Evolutionary conservation across 1,140 invertebrate genomes (phyloP).

Genomic region (Drosophila ogumai): DNA sequence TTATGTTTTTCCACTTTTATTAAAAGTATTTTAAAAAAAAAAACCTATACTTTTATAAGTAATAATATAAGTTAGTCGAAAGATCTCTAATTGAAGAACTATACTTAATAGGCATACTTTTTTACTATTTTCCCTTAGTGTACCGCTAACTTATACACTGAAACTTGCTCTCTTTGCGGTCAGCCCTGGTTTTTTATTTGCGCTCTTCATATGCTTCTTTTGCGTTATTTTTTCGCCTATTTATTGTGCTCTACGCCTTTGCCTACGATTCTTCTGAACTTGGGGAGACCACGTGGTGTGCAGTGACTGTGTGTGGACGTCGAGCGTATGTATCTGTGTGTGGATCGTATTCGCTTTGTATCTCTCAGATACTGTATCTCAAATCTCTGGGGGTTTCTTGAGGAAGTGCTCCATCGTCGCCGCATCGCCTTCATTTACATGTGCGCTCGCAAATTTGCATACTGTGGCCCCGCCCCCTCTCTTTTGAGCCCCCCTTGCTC

Average conservation of each 20-base stretch:
- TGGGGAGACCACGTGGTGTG: slow-evolving; percentile 76
- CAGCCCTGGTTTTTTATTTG: slow-evolving; percentile 48
- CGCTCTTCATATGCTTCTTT: slow-evolving; percentile 35
- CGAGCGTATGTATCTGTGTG: slow-evolving; percentile 30
- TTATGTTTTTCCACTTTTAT: too few species aligned
- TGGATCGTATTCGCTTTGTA: slow-evolving; percentile 45
- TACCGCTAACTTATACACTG: slow-evolving; percentile 9
- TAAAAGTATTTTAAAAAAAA: too few species aligned
- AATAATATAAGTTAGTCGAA: too few species aligned
- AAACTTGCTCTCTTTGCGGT: slow-evolving; percentile 19
- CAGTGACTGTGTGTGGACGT: slow-evolving; percentile 29
- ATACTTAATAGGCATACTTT: too few species aligned
- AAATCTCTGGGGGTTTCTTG: slow-evolving; percentile 46
- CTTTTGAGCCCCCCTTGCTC: not conserved
- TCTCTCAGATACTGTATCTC: slow-evolving; percentile 49
- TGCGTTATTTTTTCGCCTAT: slow-evolving; percentile 54
- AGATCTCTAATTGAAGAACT: too few species aligned
- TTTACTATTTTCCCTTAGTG: not conserved
- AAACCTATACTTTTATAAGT: too few species aligned
- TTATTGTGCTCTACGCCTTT: slow-evolving; percentile 67
- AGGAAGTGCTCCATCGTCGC: slow-evolving; percentile 71
- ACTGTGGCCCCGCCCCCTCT: slow-evolving; percentile 42
- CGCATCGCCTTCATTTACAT: slow-evolving; percentile 59
- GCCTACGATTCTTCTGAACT: slow-evolving; percentile 72
- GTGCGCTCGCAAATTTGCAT: slow-evolving; percentile 58